phyloP scores from a whole-genome alignment of 2,797 vertebrate species.

The Thamnophis elegans region DNA sequence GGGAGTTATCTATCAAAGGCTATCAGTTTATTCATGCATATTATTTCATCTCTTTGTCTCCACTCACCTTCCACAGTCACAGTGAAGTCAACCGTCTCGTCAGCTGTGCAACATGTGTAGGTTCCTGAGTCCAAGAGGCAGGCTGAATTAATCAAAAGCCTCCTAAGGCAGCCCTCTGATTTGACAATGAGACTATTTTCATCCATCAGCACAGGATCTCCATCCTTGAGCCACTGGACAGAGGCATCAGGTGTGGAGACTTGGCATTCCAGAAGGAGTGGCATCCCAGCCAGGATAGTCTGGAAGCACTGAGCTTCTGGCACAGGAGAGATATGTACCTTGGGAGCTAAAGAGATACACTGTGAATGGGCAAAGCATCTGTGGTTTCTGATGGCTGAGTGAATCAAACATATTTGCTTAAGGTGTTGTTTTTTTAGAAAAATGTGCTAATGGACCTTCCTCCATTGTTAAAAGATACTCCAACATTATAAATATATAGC shows the following conservation, averaged over 20 bases:
- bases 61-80: slow-evolving; percentile 81
- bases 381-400: not conserved
- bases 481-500: not conserved
- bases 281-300: slow-evolving; percentile 56
- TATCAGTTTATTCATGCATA: not conserved
- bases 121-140: slow-evolving; percentile 72
- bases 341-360: slow-evolving; percentile 51
- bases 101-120: slow-evolving; percentile 80
- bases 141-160: slow-evolving; percentile 72
- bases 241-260: slow-evolving; percentile 73
- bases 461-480: not conserved
- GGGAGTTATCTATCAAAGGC: not conserved
- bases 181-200: slow-evolving; percentile 65
- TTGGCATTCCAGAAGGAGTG: slow-evolving; percentile 76
- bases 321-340: slow-evolving; percentile 35
- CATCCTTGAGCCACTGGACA: slow-evolving; percentile 85
- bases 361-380: not conserved
- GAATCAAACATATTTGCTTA: not conserved
- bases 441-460: not conserved
- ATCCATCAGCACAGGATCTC: slow-evolving; percentile 71
- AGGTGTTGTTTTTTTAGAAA: not conserved
- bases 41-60: not conserved
- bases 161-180: slow-evolving; percentile 68
- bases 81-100: slow-evolving; percentile 78
- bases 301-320: not conserved